phyloP scores from a whole-genome alignment of 2,113 vertebrate genomes.

The Pithys albifrons region DNA sequence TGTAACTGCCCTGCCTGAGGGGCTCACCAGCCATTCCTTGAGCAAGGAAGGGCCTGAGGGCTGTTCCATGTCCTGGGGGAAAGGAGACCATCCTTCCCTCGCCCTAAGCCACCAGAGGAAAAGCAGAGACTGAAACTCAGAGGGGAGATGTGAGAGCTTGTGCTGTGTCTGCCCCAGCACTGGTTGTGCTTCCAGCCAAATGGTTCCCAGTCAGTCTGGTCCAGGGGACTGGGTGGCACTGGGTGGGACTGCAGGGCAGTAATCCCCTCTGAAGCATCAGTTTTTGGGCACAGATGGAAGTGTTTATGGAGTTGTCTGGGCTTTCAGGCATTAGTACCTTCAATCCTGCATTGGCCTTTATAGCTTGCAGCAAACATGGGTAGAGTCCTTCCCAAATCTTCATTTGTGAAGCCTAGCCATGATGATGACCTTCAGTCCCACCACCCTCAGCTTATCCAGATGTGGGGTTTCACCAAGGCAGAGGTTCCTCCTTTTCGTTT shows the following conservation, averaged over 20 bases:
- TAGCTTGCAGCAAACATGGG: too few relatives aligned
- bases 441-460: not conserved
- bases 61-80: not conserved
- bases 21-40: not conserved
- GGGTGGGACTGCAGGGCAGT: not conserved
- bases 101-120: not conserved
- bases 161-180: not conserved
- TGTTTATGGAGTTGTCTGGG: not conserved
- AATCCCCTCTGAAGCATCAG: not conserved
- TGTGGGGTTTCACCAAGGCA: fast-evolving
- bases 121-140: not conserved
- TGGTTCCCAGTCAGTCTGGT: not conserved
- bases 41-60: not conserved
- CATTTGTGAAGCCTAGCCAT: too few relatives aligned
- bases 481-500: not conserved
- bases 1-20: not conserved
- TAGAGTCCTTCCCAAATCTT: too few relatives aligned
- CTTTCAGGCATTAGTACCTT: not conserved
- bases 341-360: not conserved
- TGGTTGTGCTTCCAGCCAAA: not conserved
- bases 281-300: not conserved
- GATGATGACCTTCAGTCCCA: not conserved
- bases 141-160: not conserved
- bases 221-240: not conserved
- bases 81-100: not conserved